phyloP scores from a whole-genome alignment of 2,797 vertebrate species.

The Peromyscus attwateri region DNA sequence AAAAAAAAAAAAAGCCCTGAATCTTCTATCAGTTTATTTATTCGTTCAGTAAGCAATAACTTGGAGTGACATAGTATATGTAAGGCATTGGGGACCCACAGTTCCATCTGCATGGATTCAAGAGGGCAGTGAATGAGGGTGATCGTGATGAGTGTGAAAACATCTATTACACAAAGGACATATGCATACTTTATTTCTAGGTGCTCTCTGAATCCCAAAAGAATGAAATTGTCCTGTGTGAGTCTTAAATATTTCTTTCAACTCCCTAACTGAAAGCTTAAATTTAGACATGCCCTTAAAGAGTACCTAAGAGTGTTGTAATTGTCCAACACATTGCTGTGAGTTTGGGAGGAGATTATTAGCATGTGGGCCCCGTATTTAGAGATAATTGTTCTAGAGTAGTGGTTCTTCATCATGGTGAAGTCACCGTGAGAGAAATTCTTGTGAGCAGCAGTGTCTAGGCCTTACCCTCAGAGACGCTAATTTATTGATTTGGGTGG shows the following conservation, averaged over 20 bases:
- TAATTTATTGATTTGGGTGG: conserved; percentile 15
- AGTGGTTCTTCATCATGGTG: neutral
- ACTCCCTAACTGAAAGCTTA: conserved; percentile 22
- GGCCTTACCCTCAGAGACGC: neutral
- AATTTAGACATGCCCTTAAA: neutral
- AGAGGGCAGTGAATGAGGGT: neutral
- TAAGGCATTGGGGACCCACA: neutral
- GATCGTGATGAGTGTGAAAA: neutral
- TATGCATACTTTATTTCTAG: conserved; percentile 5
- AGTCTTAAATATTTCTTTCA: conserved; percentile 1
- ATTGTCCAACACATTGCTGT: neutral
- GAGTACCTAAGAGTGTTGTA: conserved; percentile 8
- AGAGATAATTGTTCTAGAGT: neutral
- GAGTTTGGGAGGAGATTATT: neutral
- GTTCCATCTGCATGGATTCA: neutral
- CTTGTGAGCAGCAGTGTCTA: neutral
- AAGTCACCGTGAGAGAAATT: conserved; percentile 15
- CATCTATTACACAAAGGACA: neutral
- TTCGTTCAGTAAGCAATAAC: neutral
- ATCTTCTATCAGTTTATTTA: neutral
- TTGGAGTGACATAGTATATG: neutral
- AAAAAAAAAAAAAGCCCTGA: neutral
- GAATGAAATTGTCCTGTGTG: neutral
- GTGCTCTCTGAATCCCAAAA: neutral
- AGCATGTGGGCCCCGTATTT: neutral